Evolutionary conservation across 1,140 invertebrate species (phyloP), one percentile per base, ranked within the genome.

Genomic region (Drosophila tropicalis): DNA sequence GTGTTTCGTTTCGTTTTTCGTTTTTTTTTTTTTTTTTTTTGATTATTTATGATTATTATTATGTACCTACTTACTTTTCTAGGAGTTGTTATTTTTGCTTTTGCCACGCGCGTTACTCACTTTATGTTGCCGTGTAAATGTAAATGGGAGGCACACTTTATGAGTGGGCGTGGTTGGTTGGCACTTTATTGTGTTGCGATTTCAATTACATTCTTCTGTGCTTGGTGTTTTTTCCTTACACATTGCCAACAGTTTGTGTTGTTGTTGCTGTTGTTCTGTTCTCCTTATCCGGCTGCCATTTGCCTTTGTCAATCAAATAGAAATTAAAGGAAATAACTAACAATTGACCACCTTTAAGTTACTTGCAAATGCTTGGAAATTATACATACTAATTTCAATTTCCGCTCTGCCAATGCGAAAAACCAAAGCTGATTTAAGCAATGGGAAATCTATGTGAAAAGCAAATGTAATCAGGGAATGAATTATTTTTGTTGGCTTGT

Each of bases 131-230:
- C 54, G 15, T 36, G 32, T 17, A 58, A 36, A 58, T 36, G 32
- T 17, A 58, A 36, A 58, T 36, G 56, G 56, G 9, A 39, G 36
- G 36, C 36, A 39, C 12, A 39, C 17, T 19, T 17, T 32, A 32
- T n/a, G 25, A n/a, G 4, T 56, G 13, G 55, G 29, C 34, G 32
- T 34, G 56, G 17, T 32, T 58, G 56, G 4, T 58, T 36, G 15
- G 13, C 57, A 40, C 47, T 34, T 57, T 36, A 58, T 75, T 74
- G 64, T 75, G 64, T 69, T 41, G 81, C 73, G 75, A 81, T 85
- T 84, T 85, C 81, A 85, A 84, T 85, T 84, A 85, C 76, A 85
- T 81, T 85, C 17, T 47, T 47, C 7, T 17, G 2, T 6, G 44
- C 7, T 47, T 47, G 0, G 2, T 17, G 15, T 15, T 17, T 15